Evolutionary conservation across 1,140 invertebrate species (phyloP), one percentile per base, ranked within the genome.

Genomic region (Carposina sasakii): DNA sequence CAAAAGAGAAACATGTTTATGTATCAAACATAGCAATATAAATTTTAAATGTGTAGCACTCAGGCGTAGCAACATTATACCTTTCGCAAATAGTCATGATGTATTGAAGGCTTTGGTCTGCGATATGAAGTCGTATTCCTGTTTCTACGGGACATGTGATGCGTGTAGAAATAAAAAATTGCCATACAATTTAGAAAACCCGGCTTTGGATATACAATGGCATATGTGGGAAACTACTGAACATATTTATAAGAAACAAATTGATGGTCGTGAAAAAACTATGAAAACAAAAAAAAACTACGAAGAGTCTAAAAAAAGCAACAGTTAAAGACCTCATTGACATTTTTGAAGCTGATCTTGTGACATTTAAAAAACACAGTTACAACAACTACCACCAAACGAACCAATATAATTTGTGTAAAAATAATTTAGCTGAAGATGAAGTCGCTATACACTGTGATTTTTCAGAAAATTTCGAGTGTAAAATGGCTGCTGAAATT

Each of bases 391-490:
- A 33, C 19, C 30, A 54, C n/a, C 52, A 54, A 20, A 24, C 52
- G 1, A 16, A 22, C 19, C 23, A 55, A 21, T 55, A 60, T 22
- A 15, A 23, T 22, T 20, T 20, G n/a, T 39, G 26, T 30, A 21
- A 49, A 16, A 30, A 13, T 10, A 30, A 28, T 22, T 39, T 61
- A 23, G 17, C 26, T 36, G 9, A 44, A 9, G 26, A 49, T 24
- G 51, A 57, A 42, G 13, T 21, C 3, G 1, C 21, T n/a, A 48
- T 57, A n/a, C 13, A 54, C 2, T 52, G 48, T 30, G 48, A 61
- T 34, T 57, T 57, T 36, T 48, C 43, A 1, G 54, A 61, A 47
- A 54, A 54, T 30, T 57, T 52, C 21, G 33, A 40, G 3, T 31
- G 46, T 39, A 54, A 61, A 28, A 19, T 43, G 6, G 9, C 24